Conservation (phyloP, 2,797 vertebrate genomes). For the Erpetoichthys calabaricus region DNA sequence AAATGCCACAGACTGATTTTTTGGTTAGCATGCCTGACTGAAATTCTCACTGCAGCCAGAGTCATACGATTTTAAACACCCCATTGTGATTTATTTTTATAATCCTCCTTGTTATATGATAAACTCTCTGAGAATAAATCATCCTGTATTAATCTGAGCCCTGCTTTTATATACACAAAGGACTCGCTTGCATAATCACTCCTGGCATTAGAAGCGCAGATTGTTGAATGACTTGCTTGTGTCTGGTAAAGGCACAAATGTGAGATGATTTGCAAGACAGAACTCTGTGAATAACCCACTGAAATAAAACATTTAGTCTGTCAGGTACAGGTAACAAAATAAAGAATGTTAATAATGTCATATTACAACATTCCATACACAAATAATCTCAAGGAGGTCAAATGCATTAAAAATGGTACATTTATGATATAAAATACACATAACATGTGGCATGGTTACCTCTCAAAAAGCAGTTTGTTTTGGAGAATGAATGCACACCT, state of each 20-base stretch:
- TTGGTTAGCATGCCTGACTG: conserved; percentile 10
- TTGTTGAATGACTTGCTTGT: too few species aligned
- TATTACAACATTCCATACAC: too few species aligned
- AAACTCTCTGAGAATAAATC: conserved; percentile 32
- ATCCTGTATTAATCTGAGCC: conserved; percentile 40
- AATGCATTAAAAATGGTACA: too few species aligned
- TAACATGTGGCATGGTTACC: too few species aligned
- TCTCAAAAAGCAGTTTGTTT: too few species aligned
- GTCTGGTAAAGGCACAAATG: not conserved
- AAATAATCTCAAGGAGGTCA: too few species aligned
- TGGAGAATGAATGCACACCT: too few species aligned
- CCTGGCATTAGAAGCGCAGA: conserved; percentile 29
- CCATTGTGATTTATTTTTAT: conserved; percentile 21
- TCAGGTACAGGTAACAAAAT: not conserved
- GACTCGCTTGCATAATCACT: conserved; percentile 31
- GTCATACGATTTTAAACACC: conserved; percentile 18
- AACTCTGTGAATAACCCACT: conserved; percentile 19
- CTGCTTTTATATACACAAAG: conserved; percentile 34
- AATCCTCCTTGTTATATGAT: conserved; percentile 22
- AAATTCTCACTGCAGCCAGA: conserved; percentile 15
- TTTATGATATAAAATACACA: too few species aligned
- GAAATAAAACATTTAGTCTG: conserved; percentile 13
- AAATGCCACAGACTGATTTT: not conserved
- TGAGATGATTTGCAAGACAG: conserved; percentile 33
- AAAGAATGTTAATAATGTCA: too few species aligned